Evolutionary conservation across 2,113 vertebrate genomes (phyloP), one percentile per base, ranked within the genome.

Genomic region (Lophius piscatorius): DNA sequence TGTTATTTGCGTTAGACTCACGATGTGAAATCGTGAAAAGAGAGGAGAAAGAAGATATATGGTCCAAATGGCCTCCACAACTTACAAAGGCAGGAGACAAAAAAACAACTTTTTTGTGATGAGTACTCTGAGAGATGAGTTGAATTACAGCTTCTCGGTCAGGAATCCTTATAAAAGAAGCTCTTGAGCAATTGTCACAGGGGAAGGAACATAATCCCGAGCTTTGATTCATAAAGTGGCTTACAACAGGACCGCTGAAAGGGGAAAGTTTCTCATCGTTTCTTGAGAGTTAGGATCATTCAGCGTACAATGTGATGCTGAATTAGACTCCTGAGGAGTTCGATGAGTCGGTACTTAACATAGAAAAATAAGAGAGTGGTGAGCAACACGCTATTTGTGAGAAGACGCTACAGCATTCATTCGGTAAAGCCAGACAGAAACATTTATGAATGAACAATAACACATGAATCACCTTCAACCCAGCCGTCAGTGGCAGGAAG

Each of bases 181-280:
- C 11, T 6, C 40, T 24, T 2, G 11, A 44, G 23, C 44, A 52
- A 41, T 70, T 63, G 46, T 63, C 45, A 29, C n/a, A 26, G 39
- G 62, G 33, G 33, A 52, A 60, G 52, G 68, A n/a, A 40, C 46
- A 38, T 46, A 59, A 66, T 81, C 34, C 28, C 31, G 1, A n/a
- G 7, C 42, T 76, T 60, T 77, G 70, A 77, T 80, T 72, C 68
- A 72, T 57, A 31, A 76, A 70, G 63, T 59, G 47, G 62, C 26
- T 49, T 42, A 20, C 35, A 64, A 31, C 35, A n/a, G 31, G 22
- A 72, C 35, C 44, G 38, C 75, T 56, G 58, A 81, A 68, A 54
- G 44, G 56, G 48, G 68, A 73, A 63, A 64, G 61, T 74, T 63
- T 36, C 61, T 64, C 46, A 40, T 71, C 17, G 63, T 73, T 49